phyloP scores from a whole-genome alignment of 2,888 invertebrate species.

The Orthonevra nobilis region DNA sequence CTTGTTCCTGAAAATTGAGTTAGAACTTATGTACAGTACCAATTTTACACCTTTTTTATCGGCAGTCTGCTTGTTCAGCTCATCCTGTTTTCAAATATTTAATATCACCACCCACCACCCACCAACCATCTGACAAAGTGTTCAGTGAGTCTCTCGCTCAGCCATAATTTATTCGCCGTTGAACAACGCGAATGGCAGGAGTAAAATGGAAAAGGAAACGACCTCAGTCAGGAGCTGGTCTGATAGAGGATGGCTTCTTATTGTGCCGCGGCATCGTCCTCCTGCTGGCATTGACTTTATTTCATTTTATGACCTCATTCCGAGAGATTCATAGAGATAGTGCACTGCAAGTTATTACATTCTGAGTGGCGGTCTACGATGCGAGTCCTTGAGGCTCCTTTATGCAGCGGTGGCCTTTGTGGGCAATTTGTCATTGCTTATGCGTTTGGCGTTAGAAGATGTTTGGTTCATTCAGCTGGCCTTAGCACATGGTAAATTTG shows the following conservation, averaged over 20 bases:
- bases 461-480: background rate
- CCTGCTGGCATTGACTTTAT: slow-evolving; percentile 4
- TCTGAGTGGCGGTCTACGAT: background rate
- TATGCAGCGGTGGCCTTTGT: background rate
- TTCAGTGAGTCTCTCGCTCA: background rate
- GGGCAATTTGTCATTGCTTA: background rate
- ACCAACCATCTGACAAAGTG: background rate
- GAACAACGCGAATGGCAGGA: background rate
- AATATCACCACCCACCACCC: background rate
- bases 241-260: slow-evolving; percentile 3
- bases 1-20: slow-evolving; percentile 17
- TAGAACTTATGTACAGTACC: background rate
- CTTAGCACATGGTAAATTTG: slow-evolving; percentile 6
- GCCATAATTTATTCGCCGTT: slow-evolving; percentile 16
- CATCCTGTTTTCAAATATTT: no score
- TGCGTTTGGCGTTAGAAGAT: background rate
- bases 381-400: background rate
- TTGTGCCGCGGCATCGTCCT: slow-evolving; percentile 1
- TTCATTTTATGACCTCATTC: slow-evolving; percentile 34
- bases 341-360: slow-evolving; percentile 37
- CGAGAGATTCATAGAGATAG: slow-evolving; percentile 40
- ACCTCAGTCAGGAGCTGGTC: slow-evolving; percentile 2
- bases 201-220: no score
- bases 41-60: slow-evolving; percentile 15
- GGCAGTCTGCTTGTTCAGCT: no score